Evolutionary conservation across 2,888 invertebrate species (phyloP), one percentile per base, ranked within the genome.

Genomic region (Malachius bipustulatus): DNA sequence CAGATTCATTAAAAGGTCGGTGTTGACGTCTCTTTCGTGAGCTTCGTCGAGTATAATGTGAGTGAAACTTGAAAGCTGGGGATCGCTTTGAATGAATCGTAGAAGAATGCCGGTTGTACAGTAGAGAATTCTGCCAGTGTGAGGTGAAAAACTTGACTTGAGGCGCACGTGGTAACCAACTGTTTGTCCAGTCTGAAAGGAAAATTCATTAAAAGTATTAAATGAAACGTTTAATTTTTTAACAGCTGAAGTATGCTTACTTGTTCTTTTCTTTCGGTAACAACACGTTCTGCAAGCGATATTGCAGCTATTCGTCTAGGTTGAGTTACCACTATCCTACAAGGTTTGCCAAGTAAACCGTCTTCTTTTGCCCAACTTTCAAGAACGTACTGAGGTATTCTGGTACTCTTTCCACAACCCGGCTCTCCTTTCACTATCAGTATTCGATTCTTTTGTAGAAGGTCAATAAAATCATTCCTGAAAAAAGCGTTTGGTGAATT

Each of bases 1-100:
- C 3, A 80, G 52, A 13, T 72, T 63, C 39, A 81, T 50, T 0
- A 77, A 62, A 32, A 82, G 53, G 51, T 83, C 82, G 1, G 73
- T 77, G 43, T 78, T 75, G 1, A 78, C 68, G 43, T 73, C 75
- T 4, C 82, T 65, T 50, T 81, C 80, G 54, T 83, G 82, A 0
- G 77, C 80, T 49, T 83, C 82, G 53, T 83, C 82, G 36, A 82
- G 61, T 31, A 82, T 66, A 1, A 82, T 67, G 53, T 82, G 81
- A 1, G 74, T 67, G 40, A 75, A 71, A 8, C 73, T 73, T 9
- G 56, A 47, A 2, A 82, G 57, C 4, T 43, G 47, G 1, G 64
- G 62, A 54, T 68, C 64, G 2, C 38, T 38, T 41, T 65, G 63
- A 14, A 71, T 37, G 38, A 62, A 62, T 30, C 62, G 56, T 13